These are phyloP conservation scores for Eupithecia tripunctaria DNA, from an alignment of 2,888 invertebrate genomes.

Conservation along the genomic window DNA sequence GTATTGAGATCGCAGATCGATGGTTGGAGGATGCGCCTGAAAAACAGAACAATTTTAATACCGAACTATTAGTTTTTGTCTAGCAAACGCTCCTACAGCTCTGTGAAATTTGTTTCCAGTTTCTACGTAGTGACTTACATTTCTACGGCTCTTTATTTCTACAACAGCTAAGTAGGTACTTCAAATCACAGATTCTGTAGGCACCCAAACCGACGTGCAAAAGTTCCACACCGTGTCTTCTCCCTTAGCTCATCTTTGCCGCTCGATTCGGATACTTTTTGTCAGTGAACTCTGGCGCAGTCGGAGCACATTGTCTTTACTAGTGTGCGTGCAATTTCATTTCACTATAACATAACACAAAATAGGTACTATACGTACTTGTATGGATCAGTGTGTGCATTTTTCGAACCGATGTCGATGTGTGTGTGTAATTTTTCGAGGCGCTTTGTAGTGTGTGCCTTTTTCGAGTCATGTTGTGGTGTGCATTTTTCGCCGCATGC, in stretches of 20 bases:
- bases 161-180: not conserved
- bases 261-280: slow-evolving; percentile 77
- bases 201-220: not conserved
- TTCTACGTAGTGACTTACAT: not conserved
- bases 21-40: too few relatives aligned
- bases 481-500: slow-evolving; percentile 66
- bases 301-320: slow-evolving; percentile 45
- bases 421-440: slow-evolving; percentile 23
- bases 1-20: not conserved
- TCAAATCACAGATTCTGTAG: not conserved
- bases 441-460: slow-evolving; percentile 22
- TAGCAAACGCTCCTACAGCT: not conserved
- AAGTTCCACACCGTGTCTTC: slow-evolving; percentile 11
- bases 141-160: not conserved
- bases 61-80: not conserved
- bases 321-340: slow-evolving; percentile 40
- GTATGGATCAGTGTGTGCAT: slow-evolving; percentile 11
- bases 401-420: slow-evolving; percentile 11
- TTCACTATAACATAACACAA: not conserved
- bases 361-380: not conserved
- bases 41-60: not conserved
- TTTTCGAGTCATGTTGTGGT: slow-evolving; percentile 54
- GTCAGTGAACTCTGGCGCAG: slow-evolving; percentile 54
- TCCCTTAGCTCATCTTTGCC: slow-evolving; percentile 55
- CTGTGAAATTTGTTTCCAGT: not conserved